A percentile compares a stretch with the other conserved stretches of the same genome.
These are phyloP conservation scores for Chrysomallon squamiferum DNA, from an alignment of 1,140 invertebrate genomes.

Conservation along the genomic window DNA sequence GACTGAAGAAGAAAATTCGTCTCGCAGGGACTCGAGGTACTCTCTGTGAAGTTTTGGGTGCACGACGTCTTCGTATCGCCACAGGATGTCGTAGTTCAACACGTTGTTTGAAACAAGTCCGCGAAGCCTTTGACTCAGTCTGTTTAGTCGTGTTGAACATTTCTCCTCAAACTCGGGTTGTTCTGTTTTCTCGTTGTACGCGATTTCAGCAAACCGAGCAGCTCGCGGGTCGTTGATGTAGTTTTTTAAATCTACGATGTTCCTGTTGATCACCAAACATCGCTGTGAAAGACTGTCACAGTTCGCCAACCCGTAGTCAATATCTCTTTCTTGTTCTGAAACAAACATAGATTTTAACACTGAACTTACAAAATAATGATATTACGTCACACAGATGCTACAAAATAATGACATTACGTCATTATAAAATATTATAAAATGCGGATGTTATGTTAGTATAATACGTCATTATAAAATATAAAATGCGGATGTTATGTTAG, in stretches of 20 bases:
- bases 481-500: too few species aligned
- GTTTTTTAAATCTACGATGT: slow-evolving; percentile 57
- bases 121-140: slow-evolving; percentile 31
- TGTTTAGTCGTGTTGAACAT: slow-evolving; percentile 27
- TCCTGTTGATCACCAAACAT: slow-evolving; percentile 45
- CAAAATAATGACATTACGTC: too few species aligned
- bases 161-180: slow-evolving; percentile 37
- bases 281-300: slow-evolving; percentile 26
- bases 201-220: slow-evolving; percentile 43
- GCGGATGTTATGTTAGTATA: too few species aligned
- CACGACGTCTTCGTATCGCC: slow-evolving; percentile 58
- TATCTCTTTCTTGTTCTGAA: slow-evolving; percentile 48
- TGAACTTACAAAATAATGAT: too few species aligned
- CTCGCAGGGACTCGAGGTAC: slow-evolving; percentile 44
- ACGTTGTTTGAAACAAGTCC: slow-evolving; percentile 36
- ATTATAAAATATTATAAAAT: too few species aligned
- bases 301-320: slow-evolving; percentile 39
- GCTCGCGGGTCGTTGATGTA: slow-evolving; percentile 46
- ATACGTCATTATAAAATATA: too few species aligned
- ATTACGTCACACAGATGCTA: too few species aligned
- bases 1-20: slow-evolving; percentile 28
- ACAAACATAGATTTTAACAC: too few species aligned
- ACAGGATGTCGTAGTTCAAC: slow-evolving; percentile 47
- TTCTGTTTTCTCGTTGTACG: slow-evolving; percentile 41
- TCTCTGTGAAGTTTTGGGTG: slow-evolving; percentile 47